phyloP scores from a whole-genome alignment of 2,113 vertebrate genomes.

The Apteryx owenii region DNA sequence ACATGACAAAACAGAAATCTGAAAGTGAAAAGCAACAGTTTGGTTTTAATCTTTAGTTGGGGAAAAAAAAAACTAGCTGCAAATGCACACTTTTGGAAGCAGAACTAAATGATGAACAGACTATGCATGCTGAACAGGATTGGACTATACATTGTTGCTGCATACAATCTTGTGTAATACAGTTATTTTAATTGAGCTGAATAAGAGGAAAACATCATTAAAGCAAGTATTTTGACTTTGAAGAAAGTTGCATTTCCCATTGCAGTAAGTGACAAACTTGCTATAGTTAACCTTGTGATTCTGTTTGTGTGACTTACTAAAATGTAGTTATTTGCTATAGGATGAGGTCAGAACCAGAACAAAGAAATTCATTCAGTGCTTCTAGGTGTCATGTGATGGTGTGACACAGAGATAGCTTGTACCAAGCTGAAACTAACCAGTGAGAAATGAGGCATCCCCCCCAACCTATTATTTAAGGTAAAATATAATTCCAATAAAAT shows the following conservation, averaged over 20 bases:
- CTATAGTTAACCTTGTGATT: neutral
- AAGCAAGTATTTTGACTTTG: neutral
- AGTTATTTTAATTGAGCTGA: neutral
- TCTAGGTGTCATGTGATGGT: slow-evolving; percentile 21
- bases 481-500: neutral
- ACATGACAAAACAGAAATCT: neutral
- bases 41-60: neutral
- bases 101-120: neutral
- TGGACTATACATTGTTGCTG: neutral
- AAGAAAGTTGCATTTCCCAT: neutral
- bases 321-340: slow-evolving; percentile 36
- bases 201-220: neutral
- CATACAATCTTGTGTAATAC: neutral
- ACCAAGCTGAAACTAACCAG: slow-evolving; percentile 31
- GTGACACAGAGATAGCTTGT: slow-evolving; percentile 31
- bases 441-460: neutral
- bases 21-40: neutral
- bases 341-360: slow-evolving; percentile 51
- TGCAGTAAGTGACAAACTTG: neutral
- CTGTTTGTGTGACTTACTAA: slow-evolving; percentile 18
- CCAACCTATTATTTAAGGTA: neutral
- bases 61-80: neutral
- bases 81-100: neutral
- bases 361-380: slow-evolving; percentile 43
- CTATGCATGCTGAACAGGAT: neutral